A percentile compares a stretch with the other conserved stretches of the same genome.
Evolutionary conservation across 2,888 invertebrate species (phyloP).

Genomic region (Athalia circularis): DNA sequence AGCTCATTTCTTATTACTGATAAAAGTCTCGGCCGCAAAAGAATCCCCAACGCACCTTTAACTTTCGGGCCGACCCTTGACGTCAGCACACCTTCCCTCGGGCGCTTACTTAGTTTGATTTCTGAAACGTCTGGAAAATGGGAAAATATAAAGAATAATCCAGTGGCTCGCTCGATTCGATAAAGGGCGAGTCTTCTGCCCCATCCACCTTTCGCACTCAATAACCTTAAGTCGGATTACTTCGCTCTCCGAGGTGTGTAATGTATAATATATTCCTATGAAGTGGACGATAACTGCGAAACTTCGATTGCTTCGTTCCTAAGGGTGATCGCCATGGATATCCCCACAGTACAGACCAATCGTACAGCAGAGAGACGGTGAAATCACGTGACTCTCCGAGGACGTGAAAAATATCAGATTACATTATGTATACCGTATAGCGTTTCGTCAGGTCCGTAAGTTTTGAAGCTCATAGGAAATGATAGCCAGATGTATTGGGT

Average conservation of each 20-base stretch:
- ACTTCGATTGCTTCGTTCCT: not conserved
- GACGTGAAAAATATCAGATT: constrained; percentile 5
- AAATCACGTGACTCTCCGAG: not conserved
- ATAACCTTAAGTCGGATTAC: constrained; percentile 4
- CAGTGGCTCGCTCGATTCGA: not conserved
- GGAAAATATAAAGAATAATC: not conserved
- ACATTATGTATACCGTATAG: not conserved
- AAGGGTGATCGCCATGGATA: not conserved
- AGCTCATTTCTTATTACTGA: constrained; percentile 17
- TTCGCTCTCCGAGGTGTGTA: not conserved
- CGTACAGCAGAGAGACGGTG: not conserved
- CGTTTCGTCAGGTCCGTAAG: not conserved
- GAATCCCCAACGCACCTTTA: not conserved
- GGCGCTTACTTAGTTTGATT: not conserved
- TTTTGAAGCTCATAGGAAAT: not conserved
- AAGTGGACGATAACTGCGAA: not conserved
- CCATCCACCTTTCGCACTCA: not conserved
- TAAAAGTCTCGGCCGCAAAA: not conserved
- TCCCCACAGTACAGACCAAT: no score
- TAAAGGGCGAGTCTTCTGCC: no score
- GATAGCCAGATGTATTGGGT: not conserved
- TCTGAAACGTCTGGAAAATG: constrained; percentile 1
- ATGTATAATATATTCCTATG: no score
- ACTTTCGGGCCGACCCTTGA: not conserved
- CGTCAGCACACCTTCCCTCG: constrained; percentile 4